Percentiles rank a stretch among this genome's conserved stretches.
Conservation (phyloP, 2,888 invertebrate species). For the Lordiphosa fenestrarum region DNA sequence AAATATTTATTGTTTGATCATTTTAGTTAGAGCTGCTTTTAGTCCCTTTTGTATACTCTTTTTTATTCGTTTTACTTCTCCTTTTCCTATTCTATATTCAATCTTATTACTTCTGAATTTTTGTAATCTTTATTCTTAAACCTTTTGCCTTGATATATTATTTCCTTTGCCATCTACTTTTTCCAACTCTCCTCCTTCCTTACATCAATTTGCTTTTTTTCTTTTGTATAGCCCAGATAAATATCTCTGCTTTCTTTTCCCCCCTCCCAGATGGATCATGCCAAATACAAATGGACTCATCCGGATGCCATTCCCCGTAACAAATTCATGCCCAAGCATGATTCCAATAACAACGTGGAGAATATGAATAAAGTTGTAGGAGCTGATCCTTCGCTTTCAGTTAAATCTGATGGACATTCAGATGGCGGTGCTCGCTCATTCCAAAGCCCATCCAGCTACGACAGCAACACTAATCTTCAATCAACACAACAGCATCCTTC, state of each 20-base stretch:
- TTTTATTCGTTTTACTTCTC: no score
- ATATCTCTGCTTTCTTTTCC: conserved; percentile 12
- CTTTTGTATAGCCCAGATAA: neutral
- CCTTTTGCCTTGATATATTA: no score
- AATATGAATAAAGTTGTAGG: conserved; percentile 49
- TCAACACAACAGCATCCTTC: conserved; percentile 14
- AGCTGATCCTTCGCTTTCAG: conserved; percentile 23
- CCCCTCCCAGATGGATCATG: conserved; percentile 36
- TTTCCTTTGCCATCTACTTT: no score
- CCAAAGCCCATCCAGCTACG: conserved; percentile 27
- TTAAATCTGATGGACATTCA: conserved; percentile 50
- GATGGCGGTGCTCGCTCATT: conserved; percentile 26
- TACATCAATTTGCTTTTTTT: neutral
- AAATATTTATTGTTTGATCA: no score
- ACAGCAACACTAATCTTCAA: conserved; percentile 9
- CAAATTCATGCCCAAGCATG: conserved; percentile 40
- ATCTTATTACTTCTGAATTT: no score
- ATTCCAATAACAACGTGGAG: conserved; percentile 48
- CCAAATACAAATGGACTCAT: conserved; percentile 52
- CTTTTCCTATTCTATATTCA: no score
- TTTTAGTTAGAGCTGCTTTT: no score
- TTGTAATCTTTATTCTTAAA: no score
- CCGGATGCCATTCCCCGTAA: conserved; percentile 37
- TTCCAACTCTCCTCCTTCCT: neutral
- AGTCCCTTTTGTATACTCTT: no score